Evolutionary conservation across 2,888 invertebrate genomes (phyloP), one percentile per base, ranked within the genome.

Genomic region (Caenorhabditis uteleia): DNA sequence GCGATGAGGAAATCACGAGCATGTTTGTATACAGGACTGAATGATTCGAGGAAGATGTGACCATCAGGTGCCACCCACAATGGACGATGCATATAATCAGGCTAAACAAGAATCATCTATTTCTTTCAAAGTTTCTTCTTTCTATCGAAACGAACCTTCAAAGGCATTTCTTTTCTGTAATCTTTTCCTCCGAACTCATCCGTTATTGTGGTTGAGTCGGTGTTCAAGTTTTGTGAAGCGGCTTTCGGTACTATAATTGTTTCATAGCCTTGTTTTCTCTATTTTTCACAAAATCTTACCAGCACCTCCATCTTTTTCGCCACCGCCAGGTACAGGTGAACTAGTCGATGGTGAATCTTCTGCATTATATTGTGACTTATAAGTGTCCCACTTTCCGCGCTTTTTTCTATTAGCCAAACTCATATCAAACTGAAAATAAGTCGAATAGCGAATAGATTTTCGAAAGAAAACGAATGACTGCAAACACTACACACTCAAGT

Each of bases 1-100:
- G 98, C 97, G 81, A 99, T 98, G 18, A 99, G 87, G 84, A 99
- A 99, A 84, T 99, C 98, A 85, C 98, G 95, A 7, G 98, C 98
- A 86, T 97, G 97, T 85, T 92, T 95, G 84, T 98, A 99, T 0
- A 98, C 95, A 0, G 98, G 95, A 20, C 95, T 95, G 85, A 97
- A 98, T 2, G 97, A 92, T 86, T 99, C 98, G 38, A 99, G 86
- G 83, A 97, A 98, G 74, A 99, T 94, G 82, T 97, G 97, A 0
- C 98, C 98, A 87, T 98, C 95, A 1, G 97, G 97, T 38, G 95
- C 94, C 87, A 99, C 94, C 73, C 75, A 75, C 4, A 75, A 49
- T 8, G 75, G 75, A 14, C 74, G 58, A 25, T 53, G 56, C 10
- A 49, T 39, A 51, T 55, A 71, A 36, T 75, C 75, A 2, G 48